These are phyloP conservation scores for Odobenus rosmarus DNA, from an alignment of 2,113 vertebrate genomes.

Conservation along the genomic window DNA sequence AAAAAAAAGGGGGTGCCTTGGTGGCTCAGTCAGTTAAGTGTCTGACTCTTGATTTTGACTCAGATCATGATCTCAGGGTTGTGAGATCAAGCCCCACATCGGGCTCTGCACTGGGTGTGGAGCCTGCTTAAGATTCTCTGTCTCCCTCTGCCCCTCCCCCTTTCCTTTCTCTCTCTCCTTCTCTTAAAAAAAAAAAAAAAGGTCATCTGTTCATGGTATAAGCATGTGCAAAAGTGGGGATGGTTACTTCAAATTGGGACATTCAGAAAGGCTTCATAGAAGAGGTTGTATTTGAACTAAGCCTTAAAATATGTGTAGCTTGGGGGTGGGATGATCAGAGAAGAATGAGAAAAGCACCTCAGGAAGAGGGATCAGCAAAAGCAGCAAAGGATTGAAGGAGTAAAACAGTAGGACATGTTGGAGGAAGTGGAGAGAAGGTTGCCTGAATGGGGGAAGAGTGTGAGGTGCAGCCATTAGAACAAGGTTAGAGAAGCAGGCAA, in stretches of 20 bases:
- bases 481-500: not conserved
- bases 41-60: not conserved
- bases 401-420: not conserved
- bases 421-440: not conserved
- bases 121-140: not conserved
- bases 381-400: not conserved
- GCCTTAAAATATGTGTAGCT: not conserved
- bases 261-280: not conserved
- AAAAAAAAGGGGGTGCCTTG: not conserved
- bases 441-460: no score
- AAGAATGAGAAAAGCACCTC: not conserved
- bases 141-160: not conserved
- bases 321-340: not conserved
- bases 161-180: not conserved
- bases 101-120: not conserved
- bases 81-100: not conserved
- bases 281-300: not conserved
- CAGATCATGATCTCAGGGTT: not conserved
- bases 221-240: not conserved
- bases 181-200: not conserved
- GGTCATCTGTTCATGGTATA: not conserved
- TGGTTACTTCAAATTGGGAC: not conserved
- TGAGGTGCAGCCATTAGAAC: not conserved
- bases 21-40: not conserved
- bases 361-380: not conserved